Evolutionary conservation across 2,888 invertebrate species (phyloP).

Genomic region (Macrosoma leucophasiata): DNA sequence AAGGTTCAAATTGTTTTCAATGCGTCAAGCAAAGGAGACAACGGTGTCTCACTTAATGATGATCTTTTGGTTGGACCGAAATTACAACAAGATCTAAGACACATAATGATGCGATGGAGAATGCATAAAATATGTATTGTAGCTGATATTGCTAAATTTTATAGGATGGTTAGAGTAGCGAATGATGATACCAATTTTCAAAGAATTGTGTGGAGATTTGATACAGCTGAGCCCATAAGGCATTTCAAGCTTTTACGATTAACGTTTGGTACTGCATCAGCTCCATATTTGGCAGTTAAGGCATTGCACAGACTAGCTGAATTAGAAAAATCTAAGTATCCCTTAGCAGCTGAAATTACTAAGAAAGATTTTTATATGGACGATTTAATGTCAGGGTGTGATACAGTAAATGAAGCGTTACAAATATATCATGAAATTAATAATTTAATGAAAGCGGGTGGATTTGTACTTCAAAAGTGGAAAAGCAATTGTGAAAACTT

Average conservation of each 20-base stretch:
- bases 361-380: slow-evolving; percentile 22
- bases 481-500: slow-evolving; percentile 17
- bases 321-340: slow-evolving; percentile 16
- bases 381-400: slow-evolving; percentile 23
- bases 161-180: slow-evolving; percentile 18
- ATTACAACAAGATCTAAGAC: slow-evolving; percentile 28
- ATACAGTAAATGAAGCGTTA: slow-evolving; percentile 18
- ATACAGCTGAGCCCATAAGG: slow-evolving; percentile 5
- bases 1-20: slow-evolving; percentile 19
- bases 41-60: slow-evolving; percentile 25
- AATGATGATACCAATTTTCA: slow-evolving; percentile 17
- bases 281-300: slow-evolving; percentile 22
- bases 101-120: slow-evolving; percentile 27
- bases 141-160: slow-evolving; percentile 31
- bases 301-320: slow-evolving; percentile 20
- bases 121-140: slow-evolving; percentile 15
- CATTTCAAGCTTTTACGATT: slow-evolving; percentile 14
- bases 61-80: slow-evolving; percentile 26
- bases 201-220: slow-evolving; percentile 19
- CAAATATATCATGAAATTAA: slow-evolving; percentile 24
- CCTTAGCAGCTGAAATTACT: slow-evolving; percentile 11
- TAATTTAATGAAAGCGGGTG: slow-evolving; percentile 25
- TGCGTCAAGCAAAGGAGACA: slow-evolving; percentile 20
- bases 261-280: slow-evolving; percentile 22
- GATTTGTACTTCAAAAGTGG: slow-evolving; percentile 31